Base-by-base conservation (phyloP, 2,797 vertebrate species). In the Dendrocincla tyrannina region DNA sequence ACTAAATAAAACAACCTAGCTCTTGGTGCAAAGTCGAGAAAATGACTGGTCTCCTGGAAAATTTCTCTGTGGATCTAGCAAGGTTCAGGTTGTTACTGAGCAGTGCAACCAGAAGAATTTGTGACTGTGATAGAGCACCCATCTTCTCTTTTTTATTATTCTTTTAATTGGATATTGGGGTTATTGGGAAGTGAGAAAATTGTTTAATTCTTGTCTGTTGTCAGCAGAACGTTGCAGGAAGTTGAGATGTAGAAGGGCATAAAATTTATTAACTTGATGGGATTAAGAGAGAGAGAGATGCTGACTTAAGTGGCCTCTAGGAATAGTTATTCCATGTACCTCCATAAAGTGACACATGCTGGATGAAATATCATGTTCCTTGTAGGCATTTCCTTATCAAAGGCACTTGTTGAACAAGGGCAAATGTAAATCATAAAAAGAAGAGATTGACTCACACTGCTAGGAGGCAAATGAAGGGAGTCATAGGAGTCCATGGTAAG, bases 1-100 rank as follows among this genome's bases (percentile, higher is more conserved):
- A 73, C 24, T 83, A 92, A 91, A 94, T 42, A 89, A 92, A 92
- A 85, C 49, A 89, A 75, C 24, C 20, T n/a, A 17, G 41, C 50
- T 81, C 32, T 59, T 47, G 68, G 95, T 83, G 60, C 95, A 91
- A 97, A 94, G 92, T 92, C 41, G 35, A 95, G 67, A 75, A 85
- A 83, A 75, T 33, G 8, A 19, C 25, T 35, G 28, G 22, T 64
- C 42, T 88, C 63, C 39, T 2, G 8, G 60, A 37, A 66, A 85
- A 70, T 22, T 80, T 50, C 55, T 74, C 8, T 1, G 1, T 56
- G 46, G 33, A 28, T 56, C 67, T 50, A 55, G 49, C 42, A 86
- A 55, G 2, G 22, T 62, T 78, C 72, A 82, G 46, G 17, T 83
- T 53, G 15, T 24, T 23, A 58, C 5, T 4, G 5, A 62, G 24